Base-by-base conservation (phyloP, 2,888 invertebrate species). In the Ecdyonurus torrentis region DNA sequence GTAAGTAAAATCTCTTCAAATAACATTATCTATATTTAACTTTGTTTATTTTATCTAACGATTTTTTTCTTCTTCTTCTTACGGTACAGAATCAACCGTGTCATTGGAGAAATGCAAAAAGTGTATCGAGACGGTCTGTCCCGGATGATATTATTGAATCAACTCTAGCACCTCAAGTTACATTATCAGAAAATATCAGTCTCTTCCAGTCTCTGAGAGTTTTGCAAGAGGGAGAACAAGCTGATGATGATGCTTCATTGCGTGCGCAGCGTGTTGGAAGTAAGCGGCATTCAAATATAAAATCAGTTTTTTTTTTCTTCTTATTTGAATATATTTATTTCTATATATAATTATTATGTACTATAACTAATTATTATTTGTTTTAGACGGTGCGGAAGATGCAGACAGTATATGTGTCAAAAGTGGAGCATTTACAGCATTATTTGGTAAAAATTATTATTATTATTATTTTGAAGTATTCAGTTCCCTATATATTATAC, bases 81-180 rank as follows among this genome's bases (percentile, higher is more conserved):
- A n/a, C 53, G 53, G 71, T 71, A 25, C 76, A 93, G 92, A 91
- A 89, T 66, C 92, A 93, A 75, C 90, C 91, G 0, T 93, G 93
- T 71, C 91, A 93, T 74, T 92, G 93, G 93, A 84, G 92, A 65
- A 92, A 91, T 71, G 84, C 91, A 68, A 91, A 92, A 76, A 84
- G 82, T 64, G 24, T 19, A 25, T 24, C 61, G 10, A 18, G 7
- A 1, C 23, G 20, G 10, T 52, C 52, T 22, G 22, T 52, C 1
- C 50, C 61, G 0, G 37, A 24, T 2, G 22, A 20, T n/a, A 2
- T 37, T 23, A 15, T 58, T 2, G 66, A 67, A 23, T 63, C 66
- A 1, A 67, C 67, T 20, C 59, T 65, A 61, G 70, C 74, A 60
- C 75, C 78, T 64, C 67, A 69, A 64, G 61, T 67, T 50, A 67